A percentile compares a stretch with the other conserved stretches of the same genome.
These are phyloP conservation scores for Drosophila pegasa DNA, from an alignment of 2,888 invertebrate species.

Conservation along the genomic window DNA sequence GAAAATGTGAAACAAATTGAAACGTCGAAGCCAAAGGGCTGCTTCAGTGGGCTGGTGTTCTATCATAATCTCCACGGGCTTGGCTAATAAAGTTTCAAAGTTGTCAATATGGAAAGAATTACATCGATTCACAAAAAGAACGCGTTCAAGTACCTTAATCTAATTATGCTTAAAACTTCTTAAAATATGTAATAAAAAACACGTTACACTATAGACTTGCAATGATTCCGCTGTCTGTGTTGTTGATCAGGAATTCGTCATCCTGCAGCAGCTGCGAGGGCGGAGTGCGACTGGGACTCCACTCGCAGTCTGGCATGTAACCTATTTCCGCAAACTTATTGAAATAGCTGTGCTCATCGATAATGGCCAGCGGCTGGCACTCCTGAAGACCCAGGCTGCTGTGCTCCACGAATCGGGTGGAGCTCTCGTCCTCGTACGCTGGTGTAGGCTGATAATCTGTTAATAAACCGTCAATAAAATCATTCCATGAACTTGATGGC, in stretches of 20 bases:
- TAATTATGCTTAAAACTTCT: slow-evolving; percentile 25
- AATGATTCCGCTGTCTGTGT: slow-evolving; percentile 16
- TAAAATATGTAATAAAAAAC: slow-evolving; percentile 27
- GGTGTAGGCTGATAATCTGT: slow-evolving; percentile 70
- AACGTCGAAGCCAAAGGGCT: slow-evolving; percentile 37
- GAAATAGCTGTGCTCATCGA: slow-evolving; percentile 65
- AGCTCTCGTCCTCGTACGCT: slow-evolving; percentile 47
- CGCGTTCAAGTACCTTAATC: slow-evolving; percentile 30
- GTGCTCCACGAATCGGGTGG: slow-evolving; percentile 53
- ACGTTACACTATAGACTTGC: slow-evolving; percentile 50
- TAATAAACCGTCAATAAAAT: slow-evolving; percentile 73
- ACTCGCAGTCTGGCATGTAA: slow-evolving; percentile 87
- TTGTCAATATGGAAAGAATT: slow-evolving; percentile 76
- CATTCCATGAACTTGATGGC: slow-evolving; percentile 55
- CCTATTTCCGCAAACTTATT: slow-evolving; percentile 77
- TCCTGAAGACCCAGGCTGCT: slow-evolving; percentile 36
- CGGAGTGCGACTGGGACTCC: slow-evolving; percentile 83
- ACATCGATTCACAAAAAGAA: slow-evolving; percentile 68
- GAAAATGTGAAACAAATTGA: slow-evolving; percentile 55
- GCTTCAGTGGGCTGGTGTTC: slow-evolving; percentile 54
- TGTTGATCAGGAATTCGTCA: slow-evolving; percentile 34
- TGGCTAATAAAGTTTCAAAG: slow-evolving; percentile 21
- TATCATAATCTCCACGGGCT: slow-evolving; percentile 62
- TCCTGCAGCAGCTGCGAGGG: slow-evolving; percentile 70
- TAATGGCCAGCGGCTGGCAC: slow-evolving; percentile 12